Percentiles rank a stretch among this genome's conserved stretches.
Evolutionary conservation across 1,140 invertebrate species (phyloP).

Genomic region (Panagrolaimus sp.): DNA sequence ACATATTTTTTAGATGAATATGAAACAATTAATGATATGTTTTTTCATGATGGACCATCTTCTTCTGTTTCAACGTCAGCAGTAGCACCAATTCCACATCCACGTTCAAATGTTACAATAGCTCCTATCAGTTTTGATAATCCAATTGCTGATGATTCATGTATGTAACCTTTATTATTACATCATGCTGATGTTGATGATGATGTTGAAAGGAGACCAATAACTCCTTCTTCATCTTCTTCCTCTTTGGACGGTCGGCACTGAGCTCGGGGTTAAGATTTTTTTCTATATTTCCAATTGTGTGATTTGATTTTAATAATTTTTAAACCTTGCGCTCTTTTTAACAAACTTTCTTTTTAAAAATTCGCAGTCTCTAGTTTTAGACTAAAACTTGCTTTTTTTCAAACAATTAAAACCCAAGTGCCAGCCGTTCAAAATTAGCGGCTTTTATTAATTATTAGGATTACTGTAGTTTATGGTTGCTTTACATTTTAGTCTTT

Average conservation of each 20-base stretch:
- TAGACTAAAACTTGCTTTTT: too few species aligned
- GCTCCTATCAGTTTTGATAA: slow-evolving; percentile 1
- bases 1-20: neutral
- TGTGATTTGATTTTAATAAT: slow-evolving; percentile 1
- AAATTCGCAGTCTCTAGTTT: too few species aligned
- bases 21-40: neutral
- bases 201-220: too few species aligned
- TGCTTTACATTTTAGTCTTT: too few species aligned
- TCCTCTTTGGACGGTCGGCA: slow-evolving; percentile 14
- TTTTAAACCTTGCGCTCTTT: neutral
- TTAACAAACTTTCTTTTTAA: neutral
- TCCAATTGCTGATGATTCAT: slow-evolving; percentile 8
- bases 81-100: too few species aligned
- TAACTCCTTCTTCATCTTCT: too few species aligned
- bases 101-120: neutral
- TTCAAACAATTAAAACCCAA: too few species aligned
- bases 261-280: neutral
- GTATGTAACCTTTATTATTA: slow-evolving; percentile 10
- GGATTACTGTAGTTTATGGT: too few species aligned
- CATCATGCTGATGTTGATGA: neutral
- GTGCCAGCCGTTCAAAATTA: too few species aligned
- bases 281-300: neutral
- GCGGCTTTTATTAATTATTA: too few species aligned
- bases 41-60: too few species aligned
- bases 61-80: neutral